These are phyloP conservation scores for Hylaea fasciaria DNA, from an alignment of 2,888 invertebrate species.

Conservation along the genomic window DNA sequence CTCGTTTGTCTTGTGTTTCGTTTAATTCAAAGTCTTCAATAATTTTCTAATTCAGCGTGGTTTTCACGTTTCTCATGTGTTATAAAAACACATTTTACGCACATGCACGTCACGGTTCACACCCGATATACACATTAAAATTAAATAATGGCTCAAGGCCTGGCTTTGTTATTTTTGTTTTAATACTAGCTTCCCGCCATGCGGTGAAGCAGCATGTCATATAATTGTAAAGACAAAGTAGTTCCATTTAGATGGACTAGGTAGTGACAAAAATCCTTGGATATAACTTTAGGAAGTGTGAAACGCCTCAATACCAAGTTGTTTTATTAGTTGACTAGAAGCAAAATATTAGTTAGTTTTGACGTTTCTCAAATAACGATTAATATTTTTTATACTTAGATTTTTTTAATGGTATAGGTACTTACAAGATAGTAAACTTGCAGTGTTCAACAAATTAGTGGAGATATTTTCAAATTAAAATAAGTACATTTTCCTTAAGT, in stretches of 20 bases:
- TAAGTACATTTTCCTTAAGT: no score
- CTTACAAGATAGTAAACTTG: no score
- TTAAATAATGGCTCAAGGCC: conserved; percentile 80
- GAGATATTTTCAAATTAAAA: no score
- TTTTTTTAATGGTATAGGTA: no score
- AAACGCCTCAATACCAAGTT: not conserved
- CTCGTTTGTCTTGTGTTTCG: no score
- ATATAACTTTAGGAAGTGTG: not conserved
- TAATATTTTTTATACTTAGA: no score
- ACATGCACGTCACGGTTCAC: conserved; percentile 55
- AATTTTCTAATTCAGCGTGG: not conserved
- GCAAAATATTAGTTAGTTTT: not conserved
- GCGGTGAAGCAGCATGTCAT: conserved; percentile 20
- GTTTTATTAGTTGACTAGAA: conserved; percentile 2
- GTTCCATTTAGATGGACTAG: conserved; percentile 27
- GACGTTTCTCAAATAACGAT: not conserved
- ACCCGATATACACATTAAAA: conserved; percentile 73
- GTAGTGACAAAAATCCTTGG: conserved; percentile 8
- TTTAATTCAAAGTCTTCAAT: no score
- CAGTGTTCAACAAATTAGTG: no score
- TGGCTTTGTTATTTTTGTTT: conserved; percentile 70
- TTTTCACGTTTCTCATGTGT: conserved; percentile 29
- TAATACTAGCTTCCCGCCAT: conserved; percentile 41
- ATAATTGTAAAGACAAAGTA: conserved; percentile 22
- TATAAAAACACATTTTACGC: conserved; percentile 38